These are phyloP conservation scores for Halcyon badia DNA, from an alignment of 2,797 vertebrate species.

Conservation along the genomic window DNA sequence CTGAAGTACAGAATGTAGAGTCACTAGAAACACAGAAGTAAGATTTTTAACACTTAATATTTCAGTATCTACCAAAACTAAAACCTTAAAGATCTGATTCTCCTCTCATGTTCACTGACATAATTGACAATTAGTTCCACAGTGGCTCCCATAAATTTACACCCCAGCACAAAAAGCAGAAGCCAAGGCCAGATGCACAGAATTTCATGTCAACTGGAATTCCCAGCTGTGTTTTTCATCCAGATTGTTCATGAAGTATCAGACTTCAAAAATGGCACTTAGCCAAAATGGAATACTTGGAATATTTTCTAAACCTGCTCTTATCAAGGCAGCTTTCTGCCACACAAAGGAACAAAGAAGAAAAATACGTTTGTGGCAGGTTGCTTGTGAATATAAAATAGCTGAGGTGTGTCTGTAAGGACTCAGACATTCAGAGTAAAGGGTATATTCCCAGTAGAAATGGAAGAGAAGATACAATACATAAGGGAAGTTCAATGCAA, in stretches of 20 bases:
- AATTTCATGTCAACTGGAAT: conserved; percentile 28
- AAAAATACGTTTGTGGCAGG: background rate
- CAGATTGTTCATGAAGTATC: conserved; percentile 32
- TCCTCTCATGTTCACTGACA: background rate
- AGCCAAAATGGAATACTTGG: conserved; percentile 12
- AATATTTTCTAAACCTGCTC: conserved; percentile 22
- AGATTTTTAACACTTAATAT: conserved; percentile 27
- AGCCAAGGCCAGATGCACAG: conserved; percentile 37
- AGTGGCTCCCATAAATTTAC: background rate
- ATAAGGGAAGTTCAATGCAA: background rate
- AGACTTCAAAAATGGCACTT: conserved; percentile 38
- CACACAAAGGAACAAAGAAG: background rate
- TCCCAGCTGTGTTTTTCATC: conserved; percentile 56
- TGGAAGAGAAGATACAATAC: background rate
- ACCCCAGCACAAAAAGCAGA: conserved; percentile 24
- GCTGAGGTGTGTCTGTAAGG: background rate
- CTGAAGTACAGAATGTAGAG: background rate
- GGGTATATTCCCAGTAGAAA: background rate
- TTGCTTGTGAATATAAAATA: background rate
- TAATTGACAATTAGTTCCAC: conserved; percentile 60
- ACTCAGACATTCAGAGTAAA: background rate
- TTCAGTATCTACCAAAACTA: conserved; percentile 15
- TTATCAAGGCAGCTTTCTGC: conserved; percentile 2
- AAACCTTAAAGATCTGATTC: conserved; percentile 23
- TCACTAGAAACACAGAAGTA: conserved; percentile 40